Conservation (phyloP, 2,797 vertebrate genomes). For the Lates japonicus region DNA sequence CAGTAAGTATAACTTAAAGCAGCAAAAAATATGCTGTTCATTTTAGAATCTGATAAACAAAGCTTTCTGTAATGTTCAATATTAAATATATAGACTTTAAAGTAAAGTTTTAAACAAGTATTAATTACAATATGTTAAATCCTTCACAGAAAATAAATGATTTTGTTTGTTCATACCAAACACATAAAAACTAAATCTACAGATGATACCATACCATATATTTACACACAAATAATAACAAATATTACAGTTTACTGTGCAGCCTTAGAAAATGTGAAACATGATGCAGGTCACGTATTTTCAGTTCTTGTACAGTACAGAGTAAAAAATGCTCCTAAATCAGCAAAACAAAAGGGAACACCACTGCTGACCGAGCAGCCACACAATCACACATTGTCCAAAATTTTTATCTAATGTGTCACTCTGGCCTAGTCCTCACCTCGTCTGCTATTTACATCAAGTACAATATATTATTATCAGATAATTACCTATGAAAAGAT, state of each 20-base stretch:
- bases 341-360: conserved; percentile 36
- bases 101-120: background rate
- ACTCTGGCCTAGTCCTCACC: conserved; percentile 5
- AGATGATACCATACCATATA: background rate
- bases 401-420: conserved; percentile 23
- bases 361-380: conserved; percentile 40
- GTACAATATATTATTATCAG: conserved; percentile 4
- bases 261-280: conserved; percentile 7
- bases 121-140: background rate
- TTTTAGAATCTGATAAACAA: no score
- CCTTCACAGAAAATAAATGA: no score
- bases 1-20: conserved; percentile 8
- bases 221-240: background rate
- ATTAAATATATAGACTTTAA: background rate
- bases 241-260: background rate
- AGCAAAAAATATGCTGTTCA: no score
- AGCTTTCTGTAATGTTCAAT: background rate
- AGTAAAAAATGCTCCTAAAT: conserved; percentile 18
- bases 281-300: conserved; percentile 18
- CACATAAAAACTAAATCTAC: background rate
- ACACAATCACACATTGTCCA: conserved; percentile 14
- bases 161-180: background rate
- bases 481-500: conserved; percentile 31
- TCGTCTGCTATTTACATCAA: conserved; percentile 16
- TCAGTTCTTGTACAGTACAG: background rate